Percentiles rank a stretch among this genome's conserved stretches.
Evolutionary conservation across 1,140 invertebrate species (phyloP).

Genomic region (Drosophila neocordata): DNA sequence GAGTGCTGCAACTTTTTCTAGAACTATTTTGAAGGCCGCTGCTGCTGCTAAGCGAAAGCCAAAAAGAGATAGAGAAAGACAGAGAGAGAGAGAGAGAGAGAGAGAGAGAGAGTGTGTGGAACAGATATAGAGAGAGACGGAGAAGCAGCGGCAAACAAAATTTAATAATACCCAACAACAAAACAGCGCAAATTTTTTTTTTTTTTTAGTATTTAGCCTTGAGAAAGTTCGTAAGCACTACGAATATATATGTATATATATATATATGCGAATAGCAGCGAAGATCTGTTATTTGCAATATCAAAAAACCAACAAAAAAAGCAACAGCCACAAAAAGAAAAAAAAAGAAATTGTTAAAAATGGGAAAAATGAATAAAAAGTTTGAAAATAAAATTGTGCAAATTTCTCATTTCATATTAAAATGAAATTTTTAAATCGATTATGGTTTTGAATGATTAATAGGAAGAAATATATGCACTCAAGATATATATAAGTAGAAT

Average conservation of each 20-base stretch:
- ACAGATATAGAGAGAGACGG: too few relatives aligned
- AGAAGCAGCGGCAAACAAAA: conserved; percentile 63
- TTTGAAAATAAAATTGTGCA: not conserved
- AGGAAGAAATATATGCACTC: too few relatives aligned
- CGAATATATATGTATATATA: conserved; percentile 27
- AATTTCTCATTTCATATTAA: not conserved
- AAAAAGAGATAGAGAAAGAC: not conserved
- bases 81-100: conserved; percentile 15
- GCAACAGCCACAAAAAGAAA: conserved; percentile 26
- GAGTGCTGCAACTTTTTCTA: conserved; percentile 62
- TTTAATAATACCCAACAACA: conserved; percentile 67
- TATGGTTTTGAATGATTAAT: not conserved
- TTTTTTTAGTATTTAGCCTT: conserved; percentile 72
- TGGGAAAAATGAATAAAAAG: conserved; percentile 18
- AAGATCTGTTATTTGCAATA: conserved; percentile 58
- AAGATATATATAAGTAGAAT: too few relatives aligned
- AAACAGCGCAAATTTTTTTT: conserved; percentile 50
- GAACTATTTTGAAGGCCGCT: conserved; percentile 69
- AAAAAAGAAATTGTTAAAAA: conserved; percentile 6
- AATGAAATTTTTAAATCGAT: not conserved
- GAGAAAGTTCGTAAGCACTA: conserved; percentile 76
- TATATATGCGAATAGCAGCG: conserved; percentile 25
- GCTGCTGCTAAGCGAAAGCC: conserved; percentile 6
- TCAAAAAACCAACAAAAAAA: conserved; percentile 22
- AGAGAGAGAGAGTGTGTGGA: conserved; percentile 8